Percentiles rank a stretch among this genome's conserved stretches.
phyloP scores from a whole-genome alignment of 2,888 invertebrate species.

The Hemicrepidius hirtus region DNA sequence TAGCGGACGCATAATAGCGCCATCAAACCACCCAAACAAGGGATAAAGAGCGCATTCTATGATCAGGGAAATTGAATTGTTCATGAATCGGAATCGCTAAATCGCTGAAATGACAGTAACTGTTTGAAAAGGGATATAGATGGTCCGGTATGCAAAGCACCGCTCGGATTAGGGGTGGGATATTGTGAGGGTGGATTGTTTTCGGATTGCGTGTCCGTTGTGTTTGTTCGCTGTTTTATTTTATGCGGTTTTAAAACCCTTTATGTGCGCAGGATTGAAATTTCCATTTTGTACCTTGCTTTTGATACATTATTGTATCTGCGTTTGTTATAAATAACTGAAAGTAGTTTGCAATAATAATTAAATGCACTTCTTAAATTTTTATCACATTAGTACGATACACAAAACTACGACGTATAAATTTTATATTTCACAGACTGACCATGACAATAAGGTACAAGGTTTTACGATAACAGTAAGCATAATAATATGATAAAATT shows the following conservation, averaged over 20 bases:
- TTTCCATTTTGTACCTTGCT: constrained; percentile 35
- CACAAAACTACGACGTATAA: constrained; percentile 32
- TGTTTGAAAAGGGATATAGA: constrained; percentile 64
- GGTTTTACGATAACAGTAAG: constrained; percentile 38
- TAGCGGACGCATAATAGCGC: constrained; percentile 26
- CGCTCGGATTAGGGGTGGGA: constrained; percentile 57
- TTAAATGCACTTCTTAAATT: background rate
- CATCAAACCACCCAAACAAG: constrained; percentile 46
- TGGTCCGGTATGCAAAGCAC: constrained; percentile 64
- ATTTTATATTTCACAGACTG: constrained; percentile 33
- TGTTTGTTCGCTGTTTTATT: constrained; percentile 64
- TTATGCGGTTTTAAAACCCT: constrained; percentile 61
- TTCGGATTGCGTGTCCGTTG: constrained; percentile 57
- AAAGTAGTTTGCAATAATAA: background rate
- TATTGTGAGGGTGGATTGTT: constrained; percentile 61
- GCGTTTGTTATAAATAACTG: background rate
- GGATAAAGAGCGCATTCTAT: constrained; percentile 56
- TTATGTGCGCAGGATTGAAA: constrained; percentile 43
- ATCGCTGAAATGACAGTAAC: constrained; percentile 67
- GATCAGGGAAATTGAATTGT: constrained; percentile 66
- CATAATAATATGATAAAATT: constrained; percentile 36
- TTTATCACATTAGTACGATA: background rate
- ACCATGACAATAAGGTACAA: constrained; percentile 49
- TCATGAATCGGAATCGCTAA: constrained; percentile 63
- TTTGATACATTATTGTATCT: constrained; percentile 3